phyloP scores from a whole-genome alignment of 1,140 invertebrate species.

The Brachystomella parvula region DNA sequence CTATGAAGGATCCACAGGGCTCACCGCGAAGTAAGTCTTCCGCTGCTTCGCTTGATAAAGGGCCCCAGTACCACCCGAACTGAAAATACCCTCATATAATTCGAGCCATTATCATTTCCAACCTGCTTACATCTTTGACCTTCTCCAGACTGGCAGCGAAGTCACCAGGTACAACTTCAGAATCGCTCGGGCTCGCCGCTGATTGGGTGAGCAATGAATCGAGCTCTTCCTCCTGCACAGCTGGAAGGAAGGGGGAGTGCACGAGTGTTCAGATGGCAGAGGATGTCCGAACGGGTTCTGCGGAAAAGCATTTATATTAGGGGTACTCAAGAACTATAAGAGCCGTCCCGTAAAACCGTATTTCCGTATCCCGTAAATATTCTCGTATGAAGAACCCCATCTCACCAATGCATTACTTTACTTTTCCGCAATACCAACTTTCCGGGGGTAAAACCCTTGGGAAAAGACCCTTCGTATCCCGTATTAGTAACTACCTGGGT shows the following conservation, averaged over 20 bases:
- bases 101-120: neutral
- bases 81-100: slow-evolving; percentile 43
- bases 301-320: too few species aligned
- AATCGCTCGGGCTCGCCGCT: neutral
- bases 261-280: too few species aligned
- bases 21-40: slow-evolving; percentile 88
- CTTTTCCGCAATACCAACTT: too few species aligned
- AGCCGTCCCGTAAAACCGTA: too few species aligned
- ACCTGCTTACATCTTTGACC: slow-evolving; percentile 77
- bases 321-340: too few species aligned
- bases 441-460: too few species aligned
- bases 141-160: slow-evolving; percentile 86
- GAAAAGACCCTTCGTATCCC: too few species aligned
- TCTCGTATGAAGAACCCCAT: too few species aligned
- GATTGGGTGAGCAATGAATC: neutral
- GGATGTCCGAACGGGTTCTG: too few species aligned
- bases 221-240: neutral
- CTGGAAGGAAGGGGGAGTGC: neutral
- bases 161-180: slow-evolving; percentile 46
- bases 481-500: too few species aligned
- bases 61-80: slow-evolving; percentile 98
- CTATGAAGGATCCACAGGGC: slow-evolving; percentile 90
- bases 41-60: slow-evolving; percentile 84
- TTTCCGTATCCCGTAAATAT: too few species aligned
- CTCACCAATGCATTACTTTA: too few species aligned